Conservation (phyloP, 2,888 invertebrate species). For the Neocrepidodera transversa region DNA sequence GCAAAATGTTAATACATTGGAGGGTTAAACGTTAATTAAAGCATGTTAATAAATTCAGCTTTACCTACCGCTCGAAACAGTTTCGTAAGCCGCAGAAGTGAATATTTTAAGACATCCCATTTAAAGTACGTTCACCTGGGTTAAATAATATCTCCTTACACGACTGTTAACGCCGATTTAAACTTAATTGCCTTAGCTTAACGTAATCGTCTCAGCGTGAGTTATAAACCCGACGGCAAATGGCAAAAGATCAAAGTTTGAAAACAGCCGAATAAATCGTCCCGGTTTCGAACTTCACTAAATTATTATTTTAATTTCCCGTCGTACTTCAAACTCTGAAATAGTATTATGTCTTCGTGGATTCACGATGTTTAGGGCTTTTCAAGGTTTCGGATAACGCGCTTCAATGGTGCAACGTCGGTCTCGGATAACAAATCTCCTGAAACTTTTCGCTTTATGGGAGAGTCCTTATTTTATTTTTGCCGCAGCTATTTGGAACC, state of each 20-base stretch:
- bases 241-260: conserved; percentile 21
- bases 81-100: background rate
- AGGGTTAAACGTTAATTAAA: too few relatives aligned
- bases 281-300: conserved; percentile 9
- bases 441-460: background rate
- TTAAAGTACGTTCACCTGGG: background rate
- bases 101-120: background rate
- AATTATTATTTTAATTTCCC: conserved; percentile 20
- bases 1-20: too few relatives aligned
- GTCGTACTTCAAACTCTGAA: conserved; percentile 11
- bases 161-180: conserved; percentile 11
- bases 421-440: background rate
- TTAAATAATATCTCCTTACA: background rate
- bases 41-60: too few relatives aligned
- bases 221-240: conserved; percentile 9
- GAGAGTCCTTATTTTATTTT: too few relatives aligned
- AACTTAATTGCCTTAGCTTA: conserved; percentile 11
- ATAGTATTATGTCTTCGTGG: conserved; percentile 18
- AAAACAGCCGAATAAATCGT: conserved; percentile 19
- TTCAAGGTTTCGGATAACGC: conserved; percentile 8
- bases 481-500: too few relatives aligned
- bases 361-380: conserved; percentile 2
- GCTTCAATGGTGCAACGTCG: conserved; percentile 1
- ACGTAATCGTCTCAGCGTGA: conserved; percentile 11
- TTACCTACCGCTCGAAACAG: background rate